These are phyloP conservation scores for Coreius guichenoti DNA, from an alignment of 2,797 vertebrate species.

Conservation along the genomic window DNA sequence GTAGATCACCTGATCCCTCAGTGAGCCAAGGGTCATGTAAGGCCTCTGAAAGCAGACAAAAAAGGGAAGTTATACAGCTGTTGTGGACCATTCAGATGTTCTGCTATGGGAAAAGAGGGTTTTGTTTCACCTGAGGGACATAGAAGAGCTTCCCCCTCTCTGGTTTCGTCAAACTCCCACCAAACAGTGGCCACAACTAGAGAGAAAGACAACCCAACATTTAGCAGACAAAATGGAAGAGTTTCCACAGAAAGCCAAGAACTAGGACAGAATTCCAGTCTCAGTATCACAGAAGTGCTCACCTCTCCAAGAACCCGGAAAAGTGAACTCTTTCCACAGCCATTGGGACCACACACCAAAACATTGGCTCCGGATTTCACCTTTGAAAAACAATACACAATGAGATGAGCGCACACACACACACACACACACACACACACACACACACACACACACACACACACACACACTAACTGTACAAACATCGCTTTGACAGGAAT, in stretches of 20 bases:
- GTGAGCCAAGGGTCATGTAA: conserved; percentile 95
- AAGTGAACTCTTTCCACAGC: conserved; percentile 97
- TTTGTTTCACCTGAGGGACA: conserved; percentile 89
- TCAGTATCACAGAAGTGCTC: conserved; percentile 52
- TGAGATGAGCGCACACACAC: not conserved
- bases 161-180: conserved; percentile 94
- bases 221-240: not conserved
- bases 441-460: too few species aligned
- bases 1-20: conserved; percentile 98
- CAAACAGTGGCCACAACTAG: conserved; percentile 97
- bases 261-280: not conserved
- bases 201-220: conserved; percentile 28
- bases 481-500: not conserved
- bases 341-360: conserved; percentile 97
- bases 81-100: not conserved
- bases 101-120: not conserved
- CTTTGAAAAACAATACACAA: conserved; percentile 67
- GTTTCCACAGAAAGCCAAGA: not conserved
- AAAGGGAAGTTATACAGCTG: not conserved
- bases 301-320: conserved; percentile 97
- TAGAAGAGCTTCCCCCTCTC: conserved; percentile 97
- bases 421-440: too few species aligned
- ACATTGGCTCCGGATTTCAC: conserved; percentile 94
- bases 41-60: conserved; percentile 83
- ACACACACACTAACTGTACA: not conserved